phyloP scores from a whole-genome alignment of 1,140 invertebrate species.

The Teleogryllus occipitalis region DNA sequence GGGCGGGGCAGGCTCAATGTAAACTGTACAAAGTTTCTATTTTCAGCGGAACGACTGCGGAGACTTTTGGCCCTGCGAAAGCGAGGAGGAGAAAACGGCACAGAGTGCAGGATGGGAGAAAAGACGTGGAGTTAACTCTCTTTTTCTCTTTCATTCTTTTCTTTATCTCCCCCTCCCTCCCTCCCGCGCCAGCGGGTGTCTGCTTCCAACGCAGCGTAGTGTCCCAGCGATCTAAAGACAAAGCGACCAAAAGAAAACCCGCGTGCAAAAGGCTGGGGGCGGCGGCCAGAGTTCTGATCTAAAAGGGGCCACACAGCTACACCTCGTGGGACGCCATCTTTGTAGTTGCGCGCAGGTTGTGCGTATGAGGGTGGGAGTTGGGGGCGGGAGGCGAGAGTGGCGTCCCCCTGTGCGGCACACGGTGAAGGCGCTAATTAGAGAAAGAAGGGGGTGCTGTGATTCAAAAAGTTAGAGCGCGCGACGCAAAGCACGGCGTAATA shows the following conservation, averaged over 20 bases:
- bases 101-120: not conserved
- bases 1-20: not conserved
- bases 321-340: not conserved
- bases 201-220: too few relatives aligned
- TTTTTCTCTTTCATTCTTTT: not conserved
- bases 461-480: not conserved
- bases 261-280: not conserved
- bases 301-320: not conserved
- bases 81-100: not conserved
- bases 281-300: not conserved
- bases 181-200: too few relatives aligned
- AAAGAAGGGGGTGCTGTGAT: not conserved
- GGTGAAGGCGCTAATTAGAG: not conserved
- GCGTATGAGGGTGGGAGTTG: too few relatives aligned
- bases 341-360: not conserved
- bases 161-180: not conserved
- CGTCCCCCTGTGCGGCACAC: not conserved
- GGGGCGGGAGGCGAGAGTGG: not conserved
- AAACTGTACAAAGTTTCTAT: not conserved
- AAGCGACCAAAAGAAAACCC: not conserved
- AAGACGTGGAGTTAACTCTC: not conserved
- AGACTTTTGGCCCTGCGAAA: not conserved
- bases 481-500: not conserved
- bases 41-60: not conserved
- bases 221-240: too few relatives aligned